Evolutionary conservation across 1,140 invertebrate species (phyloP), one percentile per base, ranked within the genome.

Genomic region (Drosophila bifasciata): DNA sequence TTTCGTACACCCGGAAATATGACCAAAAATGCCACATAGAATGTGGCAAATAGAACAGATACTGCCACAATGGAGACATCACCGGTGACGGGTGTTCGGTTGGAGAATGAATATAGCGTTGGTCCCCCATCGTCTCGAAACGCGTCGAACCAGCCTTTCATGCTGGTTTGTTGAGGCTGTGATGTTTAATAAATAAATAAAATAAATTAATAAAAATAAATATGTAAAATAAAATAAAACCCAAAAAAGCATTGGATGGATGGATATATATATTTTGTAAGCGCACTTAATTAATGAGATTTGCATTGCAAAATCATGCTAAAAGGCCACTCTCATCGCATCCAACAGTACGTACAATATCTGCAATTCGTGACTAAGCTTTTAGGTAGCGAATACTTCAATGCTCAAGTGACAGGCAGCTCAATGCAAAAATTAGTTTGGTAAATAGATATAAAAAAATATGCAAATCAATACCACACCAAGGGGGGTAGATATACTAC

Each of bases 1-100:
- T 98, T 98, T 70, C 97, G 93, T 75, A 99, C 96, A 60, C 98
- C 98, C 40, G 98, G 98, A 92, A 98, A 97, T 76, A 99, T 96
- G 79, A 98, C 95, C 64, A 99, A 94, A 92, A 99, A 98, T 25
- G 97, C 97, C 46, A 98, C 92, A 92, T 97, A 98, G 62, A 98
- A 93, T 55, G 97, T 98, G 78, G 95, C 94, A 91, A 98, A 98
- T 44, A 97, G 93, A 44, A 98, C 93, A 53, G 97, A 95, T 52
- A 98, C 94, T 41, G 96, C 95, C 76, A 98, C 95, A 64, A 96
- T 94, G 19, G 95, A 94, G 23, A 98, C 94, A 92, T 99, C 98
- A 2, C 96, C 97, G 11, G 96, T 97, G 72, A 98, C 98, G 5
- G 98, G 95, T 9, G 97, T 99, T 68, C 97, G 94, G 93, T 99